Evolutionary conservation across 2,113 vertebrate genomes (phyloP), one percentile per base, ranked within the genome.

Genomic region (Hemichromis elongatus): DNA sequence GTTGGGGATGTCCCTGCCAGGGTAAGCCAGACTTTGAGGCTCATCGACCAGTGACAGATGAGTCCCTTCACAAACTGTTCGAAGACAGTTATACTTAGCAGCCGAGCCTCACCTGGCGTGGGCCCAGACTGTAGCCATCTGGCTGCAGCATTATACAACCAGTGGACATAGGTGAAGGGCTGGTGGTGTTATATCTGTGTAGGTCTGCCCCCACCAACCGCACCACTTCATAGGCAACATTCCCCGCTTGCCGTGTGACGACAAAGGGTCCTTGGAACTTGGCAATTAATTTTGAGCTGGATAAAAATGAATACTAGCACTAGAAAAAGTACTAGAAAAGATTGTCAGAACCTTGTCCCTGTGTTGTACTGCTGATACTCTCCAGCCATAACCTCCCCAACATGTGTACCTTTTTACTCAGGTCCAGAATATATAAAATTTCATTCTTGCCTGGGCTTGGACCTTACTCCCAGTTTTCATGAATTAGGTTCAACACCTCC

Each of bases 11-110:
- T 6, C 28, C 16, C 28, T 61, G 28, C 57, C 57, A 61, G 57
- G 16, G 1, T 61, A 0, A 33, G 57, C 16, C 9, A 33, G 57
- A 19, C 57, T 11, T 61, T 1, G 9, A 61, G 28, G 28, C 28
- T 33, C 9, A 0, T 33, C 0, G 0, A 28, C 30, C 16, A 33
- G 56, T 33, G 9, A 59, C 56, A 19, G 33, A 19, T 59, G 56
- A 59, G 16, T 16, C 56, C 16, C 56, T 59, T 9, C 56, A 59
- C 56, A 59, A 59, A 33, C 56, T 59, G 9, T 6, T 59, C 0
- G 16, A 59, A 9, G 56, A 33, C 56, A 59, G 56, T 59, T 59
- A 59, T 59, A 59, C 30, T 59, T 59, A 59, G 56, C 56, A 59
- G 56, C 56, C 5, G 1, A 59, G 28, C 28, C 0, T 59, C 0